Evolutionary conservation across 2,888 invertebrate species (phyloP).

Genomic region (Blastobasis lacticolella): DNA sequence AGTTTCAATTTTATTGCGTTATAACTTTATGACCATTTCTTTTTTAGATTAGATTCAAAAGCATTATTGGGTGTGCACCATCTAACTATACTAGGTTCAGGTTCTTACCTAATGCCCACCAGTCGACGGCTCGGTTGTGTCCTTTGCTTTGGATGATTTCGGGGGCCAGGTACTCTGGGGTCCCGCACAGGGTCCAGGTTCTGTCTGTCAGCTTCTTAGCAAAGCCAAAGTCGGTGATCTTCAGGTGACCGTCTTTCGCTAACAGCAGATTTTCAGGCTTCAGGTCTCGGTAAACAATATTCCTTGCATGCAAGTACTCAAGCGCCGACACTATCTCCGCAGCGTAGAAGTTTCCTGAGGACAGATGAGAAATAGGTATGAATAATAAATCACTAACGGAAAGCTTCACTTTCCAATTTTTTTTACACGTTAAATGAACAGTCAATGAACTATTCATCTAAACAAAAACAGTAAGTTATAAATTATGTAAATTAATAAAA

Average conservation of each 20-base stretch:
- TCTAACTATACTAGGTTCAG: too few species aligned
- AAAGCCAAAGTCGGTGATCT: slow-evolving; percentile 98
- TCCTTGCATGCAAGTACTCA: slow-evolving; percentile 93
- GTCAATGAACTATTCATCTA: too few species aligned
- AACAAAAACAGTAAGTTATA: too few species aligned
- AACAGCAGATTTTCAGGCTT: slow-evolving; percentile 96
- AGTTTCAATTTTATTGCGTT: too few species aligned
- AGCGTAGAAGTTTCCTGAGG: slow-evolving; percentile 90
- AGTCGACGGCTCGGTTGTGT: slow-evolving; percentile 98
- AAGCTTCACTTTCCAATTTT: background rate
- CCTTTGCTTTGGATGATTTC: slow-evolving; percentile 99
- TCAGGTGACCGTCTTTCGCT: slow-evolving; percentile 94
- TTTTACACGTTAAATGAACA: background rate
- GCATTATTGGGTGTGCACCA: too few species aligned
- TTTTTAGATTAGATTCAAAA: too few species aligned
- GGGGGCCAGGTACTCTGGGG: slow-evolving; percentile 97
- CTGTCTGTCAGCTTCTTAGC: slow-evolving; percentile 95
- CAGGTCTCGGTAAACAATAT: slow-evolving; percentile 90
- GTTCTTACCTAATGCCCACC: slow-evolving; percentile 94
- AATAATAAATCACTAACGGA: background rate
- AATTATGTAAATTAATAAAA: too few species aligned
- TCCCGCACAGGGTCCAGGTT: slow-evolving; percentile 97
- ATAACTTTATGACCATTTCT: too few species aligned
- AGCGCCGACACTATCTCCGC: slow-evolving; percentile 95
- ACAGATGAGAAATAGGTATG: background rate